Percentiles rank a stretch among this genome's conserved stretches.
Conservation (phyloP, 2,888 invertebrate species). For the Geotrupes spiniger region DNA sequence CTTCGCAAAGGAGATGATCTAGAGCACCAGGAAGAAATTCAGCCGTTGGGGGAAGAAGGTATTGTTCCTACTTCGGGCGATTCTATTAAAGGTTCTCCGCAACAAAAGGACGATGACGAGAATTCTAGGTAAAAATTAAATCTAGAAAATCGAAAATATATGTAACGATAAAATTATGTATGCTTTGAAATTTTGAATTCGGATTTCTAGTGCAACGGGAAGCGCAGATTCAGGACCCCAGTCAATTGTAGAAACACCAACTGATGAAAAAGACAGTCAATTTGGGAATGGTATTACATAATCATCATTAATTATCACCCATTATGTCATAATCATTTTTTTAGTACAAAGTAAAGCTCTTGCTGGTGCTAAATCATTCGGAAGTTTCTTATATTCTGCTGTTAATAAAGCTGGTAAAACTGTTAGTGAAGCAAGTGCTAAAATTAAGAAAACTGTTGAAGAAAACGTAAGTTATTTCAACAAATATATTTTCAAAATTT, state of each 20-base stretch:
- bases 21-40: constrained; percentile 25
- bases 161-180: constrained; percentile 18
- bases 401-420: constrained; percentile 95
- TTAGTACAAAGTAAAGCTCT: constrained; percentile 86
- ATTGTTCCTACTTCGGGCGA: constrained; percentile 52
- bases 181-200: constrained; percentile 28
- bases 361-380: constrained; percentile 86
- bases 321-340: constrained; percentile 16
- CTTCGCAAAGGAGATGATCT: constrained; percentile 62
- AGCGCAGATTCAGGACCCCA: constrained; percentile 86
- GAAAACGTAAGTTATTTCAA: constrained; percentile 75
- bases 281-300: constrained; percentile 64
- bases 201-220: constrained; percentile 74
- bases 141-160: constrained; percentile 9
- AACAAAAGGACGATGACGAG: constrained; percentile 74
- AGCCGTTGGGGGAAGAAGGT: constrained; percentile 44
- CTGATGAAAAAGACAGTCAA: constrained; percentile 75
- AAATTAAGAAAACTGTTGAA: constrained; percentile 94
- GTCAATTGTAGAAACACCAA: constrained; percentile 75
- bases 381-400: constrained; percentile 90
- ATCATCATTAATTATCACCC: constrained; percentile 2
- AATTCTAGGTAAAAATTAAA: constrained; percentile 68
- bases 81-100: constrained; percentile 45
- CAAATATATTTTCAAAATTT: no score
- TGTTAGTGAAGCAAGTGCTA: constrained; percentile 84